Evolutionary conservation across 2,113 vertebrate genomes (phyloP).

Genomic region (Riparia riparia): DNA sequence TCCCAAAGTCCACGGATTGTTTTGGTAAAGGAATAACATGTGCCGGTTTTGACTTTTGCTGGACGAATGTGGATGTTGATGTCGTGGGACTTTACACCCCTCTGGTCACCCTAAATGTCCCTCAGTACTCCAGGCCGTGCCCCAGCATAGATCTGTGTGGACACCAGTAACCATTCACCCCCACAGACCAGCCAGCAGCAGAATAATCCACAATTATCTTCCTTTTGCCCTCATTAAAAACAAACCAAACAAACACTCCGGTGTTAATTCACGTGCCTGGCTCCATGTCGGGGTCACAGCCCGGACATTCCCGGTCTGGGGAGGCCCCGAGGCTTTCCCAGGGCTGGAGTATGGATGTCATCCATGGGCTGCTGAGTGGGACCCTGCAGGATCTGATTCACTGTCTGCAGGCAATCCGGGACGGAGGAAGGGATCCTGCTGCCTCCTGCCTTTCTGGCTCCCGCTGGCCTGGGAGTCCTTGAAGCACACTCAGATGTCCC

Average conservation of each 20-base stretch:
- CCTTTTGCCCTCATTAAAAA: not conserved
- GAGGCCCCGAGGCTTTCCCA: not conserved
- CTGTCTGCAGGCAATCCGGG: not conserved
- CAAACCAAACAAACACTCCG: too few species aligned
- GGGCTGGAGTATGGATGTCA: not conserved
- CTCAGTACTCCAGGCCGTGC: not conserved
- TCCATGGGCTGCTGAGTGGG: fast-evolving
- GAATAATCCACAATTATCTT: not conserved
- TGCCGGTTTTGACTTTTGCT: not conserved
- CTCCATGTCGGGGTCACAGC: not conserved
- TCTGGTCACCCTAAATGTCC: not conserved
- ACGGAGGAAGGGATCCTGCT: not conserved
- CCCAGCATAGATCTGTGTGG: not conserved
- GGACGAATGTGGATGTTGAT: not conserved
- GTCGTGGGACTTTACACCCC: not conserved
- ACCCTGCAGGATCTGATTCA: not conserved
- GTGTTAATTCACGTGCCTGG: not conserved
- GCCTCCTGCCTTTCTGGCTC: not conserved
- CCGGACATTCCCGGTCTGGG: fast-evolving
- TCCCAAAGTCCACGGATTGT: not conserved
- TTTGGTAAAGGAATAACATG: not conserved
- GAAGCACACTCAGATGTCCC: not conserved
- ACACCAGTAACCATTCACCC: not conserved
- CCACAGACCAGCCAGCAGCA: not conserved
- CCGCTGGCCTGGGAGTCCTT: not conserved